phyloP scores from a whole-genome alignment of 2,797 vertebrate species.

The Chrosomus eos region DNA sequence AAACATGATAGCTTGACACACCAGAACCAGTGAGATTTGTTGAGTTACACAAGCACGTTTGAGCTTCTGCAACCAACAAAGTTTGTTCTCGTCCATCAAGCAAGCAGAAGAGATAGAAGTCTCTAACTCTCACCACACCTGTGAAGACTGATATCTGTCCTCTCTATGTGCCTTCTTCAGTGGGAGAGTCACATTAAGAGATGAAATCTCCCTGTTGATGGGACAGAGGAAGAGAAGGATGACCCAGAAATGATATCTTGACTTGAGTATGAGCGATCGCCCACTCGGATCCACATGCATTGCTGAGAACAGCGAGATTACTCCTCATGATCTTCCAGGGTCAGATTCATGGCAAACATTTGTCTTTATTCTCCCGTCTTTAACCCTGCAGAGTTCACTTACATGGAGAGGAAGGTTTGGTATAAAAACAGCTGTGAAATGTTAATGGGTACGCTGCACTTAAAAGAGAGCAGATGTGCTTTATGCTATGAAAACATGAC shows the following conservation, averaged over 20 bases:
- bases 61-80: not conserved
- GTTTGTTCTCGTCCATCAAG: not conserved
- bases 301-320: conserved; percentile 33
- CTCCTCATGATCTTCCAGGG: conserved; percentile 43
- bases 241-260: conserved; percentile 36
- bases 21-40: not conserved
- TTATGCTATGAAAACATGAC: conserved; percentile 30
- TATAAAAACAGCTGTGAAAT: conserved; percentile 16
- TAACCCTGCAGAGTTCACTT: conserved; percentile 25
- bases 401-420: not conserved
- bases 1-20: not conserved
- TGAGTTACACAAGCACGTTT: not conserved
- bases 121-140: not conserved
- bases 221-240: conserved; percentile 23
- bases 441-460: conserved; percentile 16
- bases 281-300: not conserved
- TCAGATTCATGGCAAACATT: conserved; percentile 40
- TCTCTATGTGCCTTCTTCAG: conserved; percentile 20
- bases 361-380: conserved; percentile 41
- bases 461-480: conserved; percentile 19
- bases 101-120: not conserved
- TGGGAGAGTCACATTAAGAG: conserved; percentile 44
- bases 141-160: conserved; percentile 20
- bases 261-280: conserved; percentile 52
- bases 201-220: conserved; percentile 44